phyloP scores from a whole-genome alignment of 1,140 invertebrate species.

The Pachyrhynchus sulphureomaculatus region DNA sequence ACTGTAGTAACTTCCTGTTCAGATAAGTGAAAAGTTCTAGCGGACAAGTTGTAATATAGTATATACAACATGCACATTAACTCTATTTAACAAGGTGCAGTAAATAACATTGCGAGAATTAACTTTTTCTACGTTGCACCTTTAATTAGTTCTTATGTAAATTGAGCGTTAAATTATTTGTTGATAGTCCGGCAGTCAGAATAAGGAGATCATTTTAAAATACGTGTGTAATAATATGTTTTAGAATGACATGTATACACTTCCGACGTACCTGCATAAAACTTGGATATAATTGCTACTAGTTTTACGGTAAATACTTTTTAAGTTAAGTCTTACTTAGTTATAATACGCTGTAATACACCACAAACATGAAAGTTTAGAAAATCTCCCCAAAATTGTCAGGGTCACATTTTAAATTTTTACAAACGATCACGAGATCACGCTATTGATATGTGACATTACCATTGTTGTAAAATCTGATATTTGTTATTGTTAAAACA shows the following conservation, averaged over 20 bases:
- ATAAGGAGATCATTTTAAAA: conserved; percentile 14
- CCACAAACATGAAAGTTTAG: no score
- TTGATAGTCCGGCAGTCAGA: conserved; percentile 1
- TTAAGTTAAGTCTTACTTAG: no score
- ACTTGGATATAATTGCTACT: no score
- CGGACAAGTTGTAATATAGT: conserved; percentile 34
- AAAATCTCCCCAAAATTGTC: no score
- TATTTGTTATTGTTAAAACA: no score
- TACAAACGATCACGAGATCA: no score
- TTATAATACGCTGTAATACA: no score
- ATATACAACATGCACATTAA: conserved; percentile 35
- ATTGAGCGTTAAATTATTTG: conserved; percentile 26
- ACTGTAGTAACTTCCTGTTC: conserved; percentile 26
- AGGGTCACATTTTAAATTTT: no score
- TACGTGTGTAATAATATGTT: conserved; percentile 3
- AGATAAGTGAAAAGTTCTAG: conserved; percentile 32
- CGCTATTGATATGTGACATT: no score
- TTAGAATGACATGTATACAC: not conserved
- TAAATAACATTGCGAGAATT: conserved; percentile 28
- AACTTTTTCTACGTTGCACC: conserved; percentile 11
- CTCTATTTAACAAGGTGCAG: conserved; percentile 30
- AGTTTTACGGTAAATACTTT: no score
- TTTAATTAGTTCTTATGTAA: conserved; percentile 30
- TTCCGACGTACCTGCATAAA: no score
- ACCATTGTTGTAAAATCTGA: no score